Percentiles rank a stretch among this genome's conserved stretches.
Conservation (phyloP, 2,888 invertebrate genomes). For the Cynaeus angustus region DNA sequence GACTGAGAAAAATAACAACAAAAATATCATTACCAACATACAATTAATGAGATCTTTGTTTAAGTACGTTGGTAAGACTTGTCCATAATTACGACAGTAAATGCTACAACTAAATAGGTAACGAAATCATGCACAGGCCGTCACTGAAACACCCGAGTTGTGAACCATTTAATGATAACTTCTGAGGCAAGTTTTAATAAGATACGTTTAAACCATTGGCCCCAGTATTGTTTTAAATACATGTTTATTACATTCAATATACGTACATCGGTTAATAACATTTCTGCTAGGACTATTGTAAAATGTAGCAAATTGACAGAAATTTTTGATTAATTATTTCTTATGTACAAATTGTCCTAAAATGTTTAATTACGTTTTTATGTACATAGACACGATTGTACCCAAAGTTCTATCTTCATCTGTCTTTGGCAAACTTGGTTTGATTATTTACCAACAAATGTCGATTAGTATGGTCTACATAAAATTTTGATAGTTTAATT, state of each 20-base stretch:
- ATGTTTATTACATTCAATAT: conserved; percentile 51
- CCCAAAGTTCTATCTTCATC: conserved; percentile 42
- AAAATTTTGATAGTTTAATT: conserved; percentile 57
- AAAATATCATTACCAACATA: conserved; percentile 44
- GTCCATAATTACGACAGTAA: conserved; percentile 34
- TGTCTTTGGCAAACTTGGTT: conserved; percentile 55
- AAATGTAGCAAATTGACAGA: conserved; percentile 51
- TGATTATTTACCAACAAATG: conserved; percentile 45
- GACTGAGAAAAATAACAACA: conserved; percentile 25
- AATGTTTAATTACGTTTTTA: conserved; percentile 40
- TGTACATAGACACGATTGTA: conserved; percentile 52
- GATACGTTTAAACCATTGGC: conserved; percentile 69
- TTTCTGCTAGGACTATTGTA: conserved; percentile 50
- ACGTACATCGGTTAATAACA: conserved; percentile 47
- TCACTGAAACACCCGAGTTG: conserved; percentile 42
- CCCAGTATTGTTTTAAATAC: conserved; percentile 65
- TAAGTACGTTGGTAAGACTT: conserved; percentile 50
- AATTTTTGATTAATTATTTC: conserved; percentile 59
- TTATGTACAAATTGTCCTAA: conserved; percentile 66
- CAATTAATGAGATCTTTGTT: conserved; percentile 48
- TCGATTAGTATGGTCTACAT: conserved; percentile 45
- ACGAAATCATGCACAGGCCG: conserved; percentile 53
- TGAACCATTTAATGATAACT: conserved; percentile 46
- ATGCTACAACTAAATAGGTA: conserved; percentile 52
- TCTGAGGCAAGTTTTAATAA: conserved; percentile 68